Evolutionary conservation across 2,113 vertebrate genomes (phyloP).

Genomic region (Etia nguti): DNA sequence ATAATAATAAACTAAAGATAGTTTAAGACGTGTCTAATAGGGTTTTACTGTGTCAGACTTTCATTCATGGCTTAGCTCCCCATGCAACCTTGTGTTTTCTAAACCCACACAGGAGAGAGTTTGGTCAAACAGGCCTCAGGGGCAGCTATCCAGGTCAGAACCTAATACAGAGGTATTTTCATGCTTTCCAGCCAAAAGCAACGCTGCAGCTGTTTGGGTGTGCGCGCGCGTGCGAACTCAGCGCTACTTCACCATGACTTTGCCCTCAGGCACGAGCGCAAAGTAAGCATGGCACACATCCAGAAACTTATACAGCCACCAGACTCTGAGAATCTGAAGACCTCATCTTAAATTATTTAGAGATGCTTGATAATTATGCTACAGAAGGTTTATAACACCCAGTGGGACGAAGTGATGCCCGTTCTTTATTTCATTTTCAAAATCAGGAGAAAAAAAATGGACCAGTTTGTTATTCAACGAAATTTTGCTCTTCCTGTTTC

Average conservation of each 20-base stretch:
- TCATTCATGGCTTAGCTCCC: not conserved
- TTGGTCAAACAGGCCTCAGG: conserved; percentile 6
- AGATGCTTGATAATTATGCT: not conserved
- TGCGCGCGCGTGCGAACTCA: not conserved
- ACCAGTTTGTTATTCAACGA: not conserved
- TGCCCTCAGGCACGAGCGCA: conserved; percentile 16
- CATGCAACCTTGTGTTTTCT: not conserved
- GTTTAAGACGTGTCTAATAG: not conserved
- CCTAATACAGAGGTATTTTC: conserved; percentile 42
- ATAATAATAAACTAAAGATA: not conserved
- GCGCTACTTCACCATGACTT: not conserved
- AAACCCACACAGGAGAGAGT: not conserved
- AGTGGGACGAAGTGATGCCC: not conserved
- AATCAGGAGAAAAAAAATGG: not conserved
- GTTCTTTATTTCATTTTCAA: not conserved
- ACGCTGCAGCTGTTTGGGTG: conserved; percentile 14
- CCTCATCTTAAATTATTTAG: not conserved
- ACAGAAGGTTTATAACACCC: not conserved
- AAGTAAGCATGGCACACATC: conserved; percentile 40
- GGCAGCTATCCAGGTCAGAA: conserved; percentile 25
- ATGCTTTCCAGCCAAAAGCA: conserved; percentile 45
- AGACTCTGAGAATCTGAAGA: not conserved
- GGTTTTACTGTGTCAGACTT: not conserved
- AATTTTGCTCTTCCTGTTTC: not conserved
- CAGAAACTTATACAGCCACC: conserved; percentile 16